phyloP scores from a whole-genome alignment of 2,888 invertebrate species.

The Tachystola acroxantha region DNA sequence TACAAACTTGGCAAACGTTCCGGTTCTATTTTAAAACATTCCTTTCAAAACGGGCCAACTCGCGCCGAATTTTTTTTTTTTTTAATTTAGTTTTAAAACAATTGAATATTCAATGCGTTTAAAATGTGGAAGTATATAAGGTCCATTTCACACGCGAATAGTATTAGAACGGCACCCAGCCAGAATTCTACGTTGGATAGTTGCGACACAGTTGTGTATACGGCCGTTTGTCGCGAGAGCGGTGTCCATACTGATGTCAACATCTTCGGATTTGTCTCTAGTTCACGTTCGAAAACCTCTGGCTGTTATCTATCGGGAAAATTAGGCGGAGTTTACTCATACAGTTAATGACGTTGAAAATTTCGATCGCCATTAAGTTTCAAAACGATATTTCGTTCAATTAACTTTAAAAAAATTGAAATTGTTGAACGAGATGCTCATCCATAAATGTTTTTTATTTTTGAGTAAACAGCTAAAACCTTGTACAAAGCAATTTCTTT shows the following conservation, averaged over 20 bases:
- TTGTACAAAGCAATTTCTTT: no score
- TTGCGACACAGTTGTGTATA: slow-evolving; percentile 40
- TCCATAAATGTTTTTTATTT: no score
- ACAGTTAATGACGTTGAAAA: no score
- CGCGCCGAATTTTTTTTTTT: slow-evolving; percentile 11
- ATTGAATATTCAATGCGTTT: slow-evolving; percentile 24
- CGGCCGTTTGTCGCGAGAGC: slow-evolving; percentile 45
- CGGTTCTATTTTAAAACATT: slow-evolving; percentile 42
- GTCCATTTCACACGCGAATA: slow-evolving; percentile 72
- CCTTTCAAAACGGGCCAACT: slow-evolving; percentile 14
- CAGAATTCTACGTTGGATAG: slow-evolving; percentile 66
- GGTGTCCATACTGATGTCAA: slow-evolving; percentile 56
- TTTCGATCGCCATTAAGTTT: not conserved
- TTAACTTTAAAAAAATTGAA: no score
- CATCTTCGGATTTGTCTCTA: slow-evolving; percentile 26
- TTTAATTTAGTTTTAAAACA: slow-evolving; percentile 12
- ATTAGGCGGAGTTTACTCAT: no score
- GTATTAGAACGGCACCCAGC: slow-evolving; percentile 56
- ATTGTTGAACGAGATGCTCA: no score
- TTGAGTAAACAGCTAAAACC: no score
- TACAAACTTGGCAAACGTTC: slow-evolving; percentile 10
- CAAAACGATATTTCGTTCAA: no score
- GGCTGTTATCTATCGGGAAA: no score
- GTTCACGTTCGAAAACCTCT: slow-evolving; percentile 13
- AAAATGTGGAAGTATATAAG: slow-evolving; percentile 61